Evolutionary conservation across 1,140 invertebrate species (phyloP).

Genomic region (Drosophila teissieri): DNA sequence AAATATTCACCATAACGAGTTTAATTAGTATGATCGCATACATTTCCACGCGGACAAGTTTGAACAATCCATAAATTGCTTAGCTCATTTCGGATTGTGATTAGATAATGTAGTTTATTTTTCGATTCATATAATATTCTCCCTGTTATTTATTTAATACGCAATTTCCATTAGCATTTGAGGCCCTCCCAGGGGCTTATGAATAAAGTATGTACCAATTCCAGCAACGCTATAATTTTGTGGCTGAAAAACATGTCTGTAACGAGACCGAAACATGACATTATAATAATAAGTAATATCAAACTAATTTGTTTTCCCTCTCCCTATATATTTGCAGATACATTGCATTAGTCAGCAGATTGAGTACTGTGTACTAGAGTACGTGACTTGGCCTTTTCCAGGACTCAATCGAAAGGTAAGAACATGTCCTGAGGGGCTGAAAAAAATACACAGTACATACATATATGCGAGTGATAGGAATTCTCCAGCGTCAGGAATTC

Average conservation of each 20-base stretch:
- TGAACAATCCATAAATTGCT: background rate
- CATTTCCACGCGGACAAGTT: background rate
- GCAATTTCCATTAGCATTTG: slow-evolving; percentile 41
- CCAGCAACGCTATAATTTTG: slow-evolving; percentile 31
- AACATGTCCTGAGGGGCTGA: no score
- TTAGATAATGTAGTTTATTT: slow-evolving; percentile 9
- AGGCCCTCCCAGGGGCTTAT: slow-evolving; percentile 14
- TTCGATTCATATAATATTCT: slow-evolving; percentile 23
- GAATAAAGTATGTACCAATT: slow-evolving; percentile 34
- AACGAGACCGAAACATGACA: slow-evolving; percentile 39
- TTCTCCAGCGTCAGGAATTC: slow-evolving; percentile 3
- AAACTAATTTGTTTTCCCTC: slow-evolving; percentile 31
- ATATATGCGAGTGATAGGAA: slow-evolving; percentile 2
- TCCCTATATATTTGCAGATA: slow-evolving; percentile 36
- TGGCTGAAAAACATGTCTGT: slow-evolving; percentile 17
- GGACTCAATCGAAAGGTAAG: slow-evolving; percentile 44
- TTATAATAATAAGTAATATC: slow-evolving; percentile 45
- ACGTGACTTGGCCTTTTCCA: slow-evolving; percentile 45
- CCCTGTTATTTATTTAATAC: slow-evolving; percentile 31
- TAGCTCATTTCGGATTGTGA: background rate
- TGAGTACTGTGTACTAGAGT: slow-evolving; percentile 7
- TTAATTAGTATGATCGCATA: no score
- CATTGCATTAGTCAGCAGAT: slow-evolving; percentile 50
- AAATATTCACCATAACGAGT: no score
- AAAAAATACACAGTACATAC: slow-evolving; percentile 4